These are phyloP conservation scores for Homalodisca vitripennis DNA, from an alignment of 1,140 invertebrate genomes.

Conservation along the genomic window DNA sequence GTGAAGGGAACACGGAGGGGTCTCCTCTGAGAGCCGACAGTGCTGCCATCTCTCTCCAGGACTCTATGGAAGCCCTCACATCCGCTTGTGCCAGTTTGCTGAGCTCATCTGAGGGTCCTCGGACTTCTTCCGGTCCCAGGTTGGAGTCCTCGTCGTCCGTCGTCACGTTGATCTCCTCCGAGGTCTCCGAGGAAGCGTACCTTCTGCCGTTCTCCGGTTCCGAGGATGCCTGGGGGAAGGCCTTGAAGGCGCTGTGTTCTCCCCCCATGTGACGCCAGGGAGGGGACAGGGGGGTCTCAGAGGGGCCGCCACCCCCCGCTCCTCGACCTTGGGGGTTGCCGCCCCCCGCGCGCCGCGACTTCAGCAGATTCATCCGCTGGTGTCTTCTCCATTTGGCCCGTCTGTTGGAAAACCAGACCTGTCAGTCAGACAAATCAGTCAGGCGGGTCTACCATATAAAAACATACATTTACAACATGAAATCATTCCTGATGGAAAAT, in stretches of 20 bases:
- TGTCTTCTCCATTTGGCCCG: constrained; percentile 95
- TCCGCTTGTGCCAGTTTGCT: constrained; percentile 27
- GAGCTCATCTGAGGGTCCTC: neutral
- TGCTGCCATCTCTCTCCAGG: constrained; percentile 39
- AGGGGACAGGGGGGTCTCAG: constrained; percentile 43
- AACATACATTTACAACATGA: neutral
- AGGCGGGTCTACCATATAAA: neutral
- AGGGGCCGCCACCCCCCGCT: constrained; percentile 47
- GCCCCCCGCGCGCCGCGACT: constrained; percentile 60
- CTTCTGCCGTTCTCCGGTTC: constrained; percentile 29
- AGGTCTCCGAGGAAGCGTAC: constrained; percentile 41
- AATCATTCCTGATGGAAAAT: too few relatives aligned
- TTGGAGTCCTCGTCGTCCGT: constrained; percentile 41
- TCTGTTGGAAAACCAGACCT: constrained; percentile 99
- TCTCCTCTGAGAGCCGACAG: constrained; percentile 25
- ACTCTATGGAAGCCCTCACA: constrained; percentile 36
- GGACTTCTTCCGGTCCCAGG: neutral
- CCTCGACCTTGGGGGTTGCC: constrained; percentile 53
- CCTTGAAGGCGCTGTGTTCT: constrained; percentile 82
- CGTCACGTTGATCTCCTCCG: constrained; percentile 45
- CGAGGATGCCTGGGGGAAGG: constrained; percentile 48
- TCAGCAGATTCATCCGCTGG: constrained; percentile 90
- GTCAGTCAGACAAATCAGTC: constrained; percentile 46
- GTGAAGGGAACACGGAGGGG: constrained; percentile 18
- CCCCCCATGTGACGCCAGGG: constrained; percentile 64